These are phyloP conservation scores for Lepus oiostolus DNA, from an alignment of 2,797 vertebrate species.

Conservation along the genomic window DNA sequence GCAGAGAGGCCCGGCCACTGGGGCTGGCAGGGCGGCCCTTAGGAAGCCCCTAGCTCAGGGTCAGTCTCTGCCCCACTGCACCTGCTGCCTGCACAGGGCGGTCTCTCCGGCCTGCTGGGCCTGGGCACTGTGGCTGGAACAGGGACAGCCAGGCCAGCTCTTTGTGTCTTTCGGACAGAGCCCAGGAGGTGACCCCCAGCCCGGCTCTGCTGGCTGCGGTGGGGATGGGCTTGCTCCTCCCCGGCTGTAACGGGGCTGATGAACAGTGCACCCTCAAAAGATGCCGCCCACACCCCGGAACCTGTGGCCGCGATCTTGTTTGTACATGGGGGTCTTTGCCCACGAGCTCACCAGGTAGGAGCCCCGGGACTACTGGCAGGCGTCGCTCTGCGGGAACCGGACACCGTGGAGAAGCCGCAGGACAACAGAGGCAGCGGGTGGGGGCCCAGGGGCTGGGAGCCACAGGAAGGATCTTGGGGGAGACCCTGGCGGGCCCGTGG, in stretches of 20 bases:
- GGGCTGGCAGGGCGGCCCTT: not conserved
- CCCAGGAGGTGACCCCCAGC: not conserved
- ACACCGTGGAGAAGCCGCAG: not conserved
- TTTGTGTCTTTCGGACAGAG: not conserved
- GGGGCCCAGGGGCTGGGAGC: not conserved
- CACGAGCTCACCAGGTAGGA: not conserved
- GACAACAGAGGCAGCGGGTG: fast-evolving
- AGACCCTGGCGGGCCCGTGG: fast-evolving
- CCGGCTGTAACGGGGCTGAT: not conserved
- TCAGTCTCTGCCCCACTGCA: not conserved
- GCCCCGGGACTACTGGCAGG: not conserved
- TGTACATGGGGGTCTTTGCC: not conserved
- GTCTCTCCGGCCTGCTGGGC: too few relatives aligned
- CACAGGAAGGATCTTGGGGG: not conserved
- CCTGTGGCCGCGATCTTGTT: not conserved
- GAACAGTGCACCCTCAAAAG: not conserved
- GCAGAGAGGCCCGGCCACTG: fast-evolving
- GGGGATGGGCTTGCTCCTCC: not conserved
- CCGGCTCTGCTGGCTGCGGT: not conserved
- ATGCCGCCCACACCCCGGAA: not conserved
- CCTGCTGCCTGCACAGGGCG: not conserved
- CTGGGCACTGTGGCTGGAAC: fast-evolving
- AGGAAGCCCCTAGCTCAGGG: fast-evolving
- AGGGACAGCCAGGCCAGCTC: not conserved
- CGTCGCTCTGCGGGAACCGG: not conserved